A percentile compares a stretch with the other conserved stretches of the same genome.
Conservation (phyloP, 1,140 invertebrate genomes). For the Catajapyx aquilonaris region DNA sequence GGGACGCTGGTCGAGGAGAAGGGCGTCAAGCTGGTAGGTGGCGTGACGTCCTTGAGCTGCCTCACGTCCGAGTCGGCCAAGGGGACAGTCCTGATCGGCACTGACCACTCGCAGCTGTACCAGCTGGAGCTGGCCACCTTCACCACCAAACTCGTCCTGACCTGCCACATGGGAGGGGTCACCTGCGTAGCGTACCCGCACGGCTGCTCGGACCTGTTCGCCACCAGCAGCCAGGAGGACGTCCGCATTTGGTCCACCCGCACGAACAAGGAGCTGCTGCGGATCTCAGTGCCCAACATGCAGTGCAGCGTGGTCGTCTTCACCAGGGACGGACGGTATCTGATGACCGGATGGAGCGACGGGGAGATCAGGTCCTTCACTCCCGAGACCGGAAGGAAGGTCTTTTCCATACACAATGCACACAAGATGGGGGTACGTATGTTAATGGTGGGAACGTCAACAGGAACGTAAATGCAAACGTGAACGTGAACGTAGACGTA, state of each 20-base stretch:
- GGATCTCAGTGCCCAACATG: conserved; percentile 68
- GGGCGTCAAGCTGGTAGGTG: not conserved
- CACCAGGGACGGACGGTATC: conserved; percentile 49
- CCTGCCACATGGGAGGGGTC: not conserved
- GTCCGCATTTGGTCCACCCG: conserved; percentile 63
- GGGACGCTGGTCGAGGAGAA: too few species aligned
- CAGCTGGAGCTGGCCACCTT: conserved; percentile 1
- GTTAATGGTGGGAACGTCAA: too few species aligned
- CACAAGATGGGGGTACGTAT: too few species aligned
- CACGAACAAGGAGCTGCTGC: conserved; percentile 51
- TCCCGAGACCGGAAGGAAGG: conserved; percentile 50
- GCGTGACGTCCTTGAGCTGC: too few species aligned
- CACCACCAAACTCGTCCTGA: conserved; percentile 5
- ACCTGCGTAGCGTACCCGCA: conserved; percentile 17
- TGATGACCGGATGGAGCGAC: conserved; percentile 76
- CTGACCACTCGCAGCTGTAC: not conserved
- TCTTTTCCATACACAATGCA: conserved; percentile 61
- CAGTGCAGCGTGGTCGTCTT: conserved; percentile 57
- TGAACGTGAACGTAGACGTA: too few species aligned
- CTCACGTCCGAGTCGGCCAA: not conserved
- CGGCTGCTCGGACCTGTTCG: conserved; percentile 58
- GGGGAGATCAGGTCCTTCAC: conserved; percentile 67
- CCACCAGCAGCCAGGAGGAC: conserved; percentile 58
- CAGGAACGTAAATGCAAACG: too few species aligned
- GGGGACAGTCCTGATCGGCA: not conserved